Evolutionary conservation across 2,888 invertebrate genomes (phyloP).

Genomic region (Macropis europaea): DNA sequence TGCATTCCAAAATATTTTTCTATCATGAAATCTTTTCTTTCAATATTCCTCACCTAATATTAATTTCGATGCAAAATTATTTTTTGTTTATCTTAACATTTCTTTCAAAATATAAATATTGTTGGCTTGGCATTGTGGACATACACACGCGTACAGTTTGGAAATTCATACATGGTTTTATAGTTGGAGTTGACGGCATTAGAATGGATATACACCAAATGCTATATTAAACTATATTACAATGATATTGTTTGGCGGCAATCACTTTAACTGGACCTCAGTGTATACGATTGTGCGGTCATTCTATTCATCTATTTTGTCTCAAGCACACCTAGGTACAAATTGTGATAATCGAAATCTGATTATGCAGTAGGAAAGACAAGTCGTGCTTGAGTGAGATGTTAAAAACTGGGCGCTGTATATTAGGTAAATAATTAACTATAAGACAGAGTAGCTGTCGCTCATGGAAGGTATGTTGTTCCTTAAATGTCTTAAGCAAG

Average conservation of each 20-base stretch:
- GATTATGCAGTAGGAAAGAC: constrained; percentile 74
- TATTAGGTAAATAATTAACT: constrained; percentile 42
- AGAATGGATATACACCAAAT: constrained; percentile 70
- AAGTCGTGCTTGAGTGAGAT: constrained; percentile 64
- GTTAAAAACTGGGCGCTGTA: constrained; percentile 39
- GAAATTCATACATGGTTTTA: constrained; percentile 72
- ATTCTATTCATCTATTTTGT: constrained; percentile 44
- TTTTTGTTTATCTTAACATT: neutral
- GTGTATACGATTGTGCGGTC: constrained; percentile 71
- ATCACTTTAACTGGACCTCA: constrained; percentile 68
- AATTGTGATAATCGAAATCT: constrained; percentile 70
- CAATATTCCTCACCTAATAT: constrained; percentile 18
- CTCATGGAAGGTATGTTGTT: constrained; percentile 52
- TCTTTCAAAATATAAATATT: constrained; percentile 37
- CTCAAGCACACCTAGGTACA: constrained; percentile 70
- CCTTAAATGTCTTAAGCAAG: constrained; percentile 49
- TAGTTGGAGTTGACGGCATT: constrained; percentile 61
- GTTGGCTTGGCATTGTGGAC: constrained; percentile 71
- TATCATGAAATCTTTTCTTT: neutral
- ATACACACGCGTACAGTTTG: constrained; percentile 64
- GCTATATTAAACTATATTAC: constrained; percentile 70
- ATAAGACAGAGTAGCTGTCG: constrained; percentile 55
- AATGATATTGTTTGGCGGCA: constrained; percentile 75
- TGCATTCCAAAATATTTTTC: constrained; percentile 26
- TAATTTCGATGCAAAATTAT: constrained; percentile 22